Evolutionary conservation across 2,888 invertebrate species (phyloP).

Genomic region (Himalopsyche kuldschensis): DNA sequence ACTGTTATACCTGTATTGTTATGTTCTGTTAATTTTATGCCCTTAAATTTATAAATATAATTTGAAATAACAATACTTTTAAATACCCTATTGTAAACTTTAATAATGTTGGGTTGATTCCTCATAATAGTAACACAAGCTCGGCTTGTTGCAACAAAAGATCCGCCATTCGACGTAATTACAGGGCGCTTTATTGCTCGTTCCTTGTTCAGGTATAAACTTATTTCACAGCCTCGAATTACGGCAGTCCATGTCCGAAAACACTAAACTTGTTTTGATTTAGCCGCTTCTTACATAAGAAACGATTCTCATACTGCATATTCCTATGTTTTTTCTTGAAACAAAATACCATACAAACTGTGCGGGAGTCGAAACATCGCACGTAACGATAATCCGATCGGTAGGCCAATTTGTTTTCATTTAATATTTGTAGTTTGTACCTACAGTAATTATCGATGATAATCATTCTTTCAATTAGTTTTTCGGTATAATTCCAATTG

Average conservation of each 20-base stretch:
- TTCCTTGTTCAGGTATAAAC: conserved; percentile 30
- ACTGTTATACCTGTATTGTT: background rate
- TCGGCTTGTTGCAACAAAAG: conserved; percentile 24
- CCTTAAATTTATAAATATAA: background rate
- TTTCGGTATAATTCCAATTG: no score
- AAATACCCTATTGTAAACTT: background rate
- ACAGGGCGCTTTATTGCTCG: conserved; percentile 30
- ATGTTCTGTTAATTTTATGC: background rate
- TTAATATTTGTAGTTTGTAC: no score
- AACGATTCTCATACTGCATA: background rate
- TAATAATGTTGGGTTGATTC: background rate
- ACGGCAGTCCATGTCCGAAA: conserved; percentile 16
- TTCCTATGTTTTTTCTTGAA: background rate
- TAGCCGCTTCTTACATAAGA: background rate
- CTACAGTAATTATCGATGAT: no score
- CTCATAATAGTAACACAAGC: background rate
- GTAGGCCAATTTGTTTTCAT: background rate
- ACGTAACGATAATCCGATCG: background rate
- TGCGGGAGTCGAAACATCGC: background rate
- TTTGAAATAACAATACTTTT: background rate
- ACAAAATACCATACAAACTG: background rate
- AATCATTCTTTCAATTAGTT: no score
- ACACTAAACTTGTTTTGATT: background rate
- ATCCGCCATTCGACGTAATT: conserved; percentile 28
- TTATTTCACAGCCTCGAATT: conserved; percentile 13